These are phyloP conservation scores for Piliocolobus tephrosceles DNA, from an alignment of 2,113 vertebrate species.

Conservation along the genomic window DNA sequence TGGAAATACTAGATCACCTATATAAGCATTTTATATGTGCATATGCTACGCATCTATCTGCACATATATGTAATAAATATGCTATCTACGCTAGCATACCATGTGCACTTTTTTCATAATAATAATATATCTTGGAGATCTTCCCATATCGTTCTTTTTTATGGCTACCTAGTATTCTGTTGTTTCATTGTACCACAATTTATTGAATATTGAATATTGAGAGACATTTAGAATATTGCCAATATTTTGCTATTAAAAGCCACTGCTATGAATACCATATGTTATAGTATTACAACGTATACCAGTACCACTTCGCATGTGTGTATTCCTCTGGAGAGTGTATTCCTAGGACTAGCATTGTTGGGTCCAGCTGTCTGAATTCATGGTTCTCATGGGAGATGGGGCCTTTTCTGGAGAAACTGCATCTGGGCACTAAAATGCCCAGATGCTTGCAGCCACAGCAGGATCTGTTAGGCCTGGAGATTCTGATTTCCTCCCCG, in stretches of 20 bases:
- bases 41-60: not conserved
- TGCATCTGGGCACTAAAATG: not conserved
- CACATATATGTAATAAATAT: not conserved
- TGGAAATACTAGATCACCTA: not conserved
- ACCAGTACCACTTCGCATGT: not conserved
- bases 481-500: not conserved
- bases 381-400: not conserved
- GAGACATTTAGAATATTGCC: not conserved
- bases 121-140: not conserved
- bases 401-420: not conserved
- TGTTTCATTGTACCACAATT: not conserved
- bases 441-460: not conserved
- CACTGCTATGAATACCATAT: not conserved
- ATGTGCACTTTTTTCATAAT: not conserved
- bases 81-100: not conserved
- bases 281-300: not conserved
- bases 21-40: not conserved
- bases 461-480: not conserved
- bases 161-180: not conserved
- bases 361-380: not conserved
- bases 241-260: not conserved
- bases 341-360: not conserved
- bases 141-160: not conserved
- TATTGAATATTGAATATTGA: not conserved
- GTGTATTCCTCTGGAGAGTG: not conserved